phyloP scores from a whole-genome alignment of 2,113 vertebrate species.

The Pristiophorus japonicus region DNA sequence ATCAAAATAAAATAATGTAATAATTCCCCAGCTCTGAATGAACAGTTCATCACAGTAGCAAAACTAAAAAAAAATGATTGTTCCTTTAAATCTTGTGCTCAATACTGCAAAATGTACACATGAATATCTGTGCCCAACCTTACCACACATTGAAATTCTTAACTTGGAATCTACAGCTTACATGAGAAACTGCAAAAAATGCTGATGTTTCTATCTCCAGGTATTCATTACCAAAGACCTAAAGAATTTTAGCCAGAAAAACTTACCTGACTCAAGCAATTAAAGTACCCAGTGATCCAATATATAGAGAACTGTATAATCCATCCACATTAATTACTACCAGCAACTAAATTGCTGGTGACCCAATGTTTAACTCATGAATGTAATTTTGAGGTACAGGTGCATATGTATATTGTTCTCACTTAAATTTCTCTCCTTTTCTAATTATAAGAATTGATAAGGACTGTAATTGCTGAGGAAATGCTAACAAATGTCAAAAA shows the following conservation, averaged over 20 bases:
- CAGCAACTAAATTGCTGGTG: background rate
- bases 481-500: background rate
- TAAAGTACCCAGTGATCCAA: background rate
- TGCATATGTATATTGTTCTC: background rate
- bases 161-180: background rate
- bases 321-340: background rate
- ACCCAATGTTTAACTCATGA: background rate
- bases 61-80: background rate
- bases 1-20: background rate
- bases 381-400: background rate
- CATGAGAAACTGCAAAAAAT: background rate
- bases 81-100: background rate
- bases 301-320: background rate
- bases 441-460: background rate
- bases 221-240: background rate
- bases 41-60: background rate
- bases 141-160: background rate
- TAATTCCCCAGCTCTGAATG: background rate
- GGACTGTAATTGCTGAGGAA: background rate
- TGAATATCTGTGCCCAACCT: background rate
- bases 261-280: background rate
- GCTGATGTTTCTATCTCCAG: background rate
- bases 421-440: background rate
- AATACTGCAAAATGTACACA: background rate
- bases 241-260: background rate